phyloP scores from a whole-genome alignment of 2,113 vertebrate genomes.

The Willisornis vidua region DNA sequence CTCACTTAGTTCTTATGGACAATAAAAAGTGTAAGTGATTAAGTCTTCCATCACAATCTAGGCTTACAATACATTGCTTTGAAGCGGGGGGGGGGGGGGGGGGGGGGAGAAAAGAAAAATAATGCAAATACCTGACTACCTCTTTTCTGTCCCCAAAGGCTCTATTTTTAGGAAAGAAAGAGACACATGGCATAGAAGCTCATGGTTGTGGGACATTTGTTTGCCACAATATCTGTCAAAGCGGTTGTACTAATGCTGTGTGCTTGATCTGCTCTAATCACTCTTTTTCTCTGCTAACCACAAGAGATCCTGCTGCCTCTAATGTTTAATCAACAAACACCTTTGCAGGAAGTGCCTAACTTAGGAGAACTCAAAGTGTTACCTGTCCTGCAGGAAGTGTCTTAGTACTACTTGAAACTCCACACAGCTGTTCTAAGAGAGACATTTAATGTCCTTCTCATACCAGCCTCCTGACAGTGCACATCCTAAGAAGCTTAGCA shows the following conservation, averaged over 20 bases:
- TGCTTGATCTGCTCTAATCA: background rate
- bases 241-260: no score
- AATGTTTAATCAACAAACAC: background rate
- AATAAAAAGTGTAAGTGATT: background rate
- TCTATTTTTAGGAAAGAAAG: background rate
- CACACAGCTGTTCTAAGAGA: no score
- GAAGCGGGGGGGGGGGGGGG: background rate
- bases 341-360: background rate
- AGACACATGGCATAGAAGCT: background rate
- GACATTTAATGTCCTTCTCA: background rate
- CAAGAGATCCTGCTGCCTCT: background rate
- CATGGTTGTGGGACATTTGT: fast-evolving
- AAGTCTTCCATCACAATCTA: background rate
- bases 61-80: background rate
- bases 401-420: background rate
- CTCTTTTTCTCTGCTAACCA: background rate
- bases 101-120: background rate
- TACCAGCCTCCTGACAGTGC: background rate
- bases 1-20: no score
- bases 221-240: background rate
- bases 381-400: background rate
- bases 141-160: background rate
- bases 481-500: background rate
- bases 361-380: background rate
- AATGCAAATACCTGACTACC: no score